Evolutionary conservation across 2,888 invertebrate species (phyloP).

Genomic region (Callimorpha dominula): DNA sequence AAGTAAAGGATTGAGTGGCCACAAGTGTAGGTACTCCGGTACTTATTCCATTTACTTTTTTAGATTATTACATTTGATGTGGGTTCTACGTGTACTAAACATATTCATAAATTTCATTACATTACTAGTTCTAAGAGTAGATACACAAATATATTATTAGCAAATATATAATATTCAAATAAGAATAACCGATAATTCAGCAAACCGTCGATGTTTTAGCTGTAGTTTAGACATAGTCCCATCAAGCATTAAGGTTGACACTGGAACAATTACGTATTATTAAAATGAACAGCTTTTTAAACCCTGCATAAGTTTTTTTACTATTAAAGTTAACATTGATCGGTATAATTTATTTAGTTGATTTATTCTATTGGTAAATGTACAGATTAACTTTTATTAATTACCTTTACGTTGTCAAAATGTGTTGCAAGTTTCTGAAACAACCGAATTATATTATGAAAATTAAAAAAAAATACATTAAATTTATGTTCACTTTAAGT

Average conservation of each 20-base stretch:
- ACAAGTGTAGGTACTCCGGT: not conserved
- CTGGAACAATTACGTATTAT: constrained; percentile 78
- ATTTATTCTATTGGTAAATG: not conserved
- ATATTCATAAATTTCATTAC: not conserved
- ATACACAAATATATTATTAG: not conserved
- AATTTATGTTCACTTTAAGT: not conserved
- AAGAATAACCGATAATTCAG: constrained; percentile 66
- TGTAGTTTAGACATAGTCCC: constrained; percentile 60
- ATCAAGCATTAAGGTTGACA: constrained; percentile 78
- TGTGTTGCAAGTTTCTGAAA: constrained; percentile 3
- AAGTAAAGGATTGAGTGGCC: not conserved
- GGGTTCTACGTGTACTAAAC: not conserved
- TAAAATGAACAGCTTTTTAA: constrained; percentile 42
- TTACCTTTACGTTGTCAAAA: not conserved
- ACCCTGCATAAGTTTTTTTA: constrained; percentile 35
- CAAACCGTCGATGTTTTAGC: constrained; percentile 81
- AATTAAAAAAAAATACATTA: not conserved
- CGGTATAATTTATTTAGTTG: not conserved
- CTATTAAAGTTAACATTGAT: not conserved
- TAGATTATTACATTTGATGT: not conserved
- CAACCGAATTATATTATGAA: not conserved
- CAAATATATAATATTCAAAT: constrained; percentile 3
- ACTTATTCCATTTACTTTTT: not conserved
- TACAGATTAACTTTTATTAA: not conserved
- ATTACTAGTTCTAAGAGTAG: not conserved